Evolutionary conservation across 2,888 invertebrate species (phyloP).

Genomic region (Metallyticus violacea): DNA sequence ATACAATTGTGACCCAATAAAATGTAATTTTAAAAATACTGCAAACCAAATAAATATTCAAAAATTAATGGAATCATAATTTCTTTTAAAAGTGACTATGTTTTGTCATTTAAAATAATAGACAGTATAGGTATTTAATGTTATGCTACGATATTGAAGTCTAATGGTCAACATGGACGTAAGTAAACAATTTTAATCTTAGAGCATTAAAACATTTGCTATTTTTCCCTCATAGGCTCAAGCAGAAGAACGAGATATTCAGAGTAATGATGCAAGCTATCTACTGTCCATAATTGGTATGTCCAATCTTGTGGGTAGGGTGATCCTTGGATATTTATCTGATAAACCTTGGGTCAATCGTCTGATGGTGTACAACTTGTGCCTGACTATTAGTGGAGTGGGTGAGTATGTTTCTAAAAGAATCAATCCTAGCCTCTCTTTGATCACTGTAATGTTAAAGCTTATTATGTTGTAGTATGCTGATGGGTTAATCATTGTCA

Average conservation of each 20-base stretch:
- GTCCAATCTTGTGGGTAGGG: conserved; percentile 86
- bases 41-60: too few species aligned
- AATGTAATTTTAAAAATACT: too few species aligned
- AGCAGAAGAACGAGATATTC: conserved; percentile 60
- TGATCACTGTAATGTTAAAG: too few species aligned
- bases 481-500: too few species aligned
- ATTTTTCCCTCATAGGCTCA: conserved; percentile 52
- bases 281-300: conserved; percentile 79
- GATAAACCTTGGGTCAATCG: conserved; percentile 92
- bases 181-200: not conserved
- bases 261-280: conserved; percentile 60
- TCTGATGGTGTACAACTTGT: conserved; percentile 82
- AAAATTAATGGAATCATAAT: too few species aligned
- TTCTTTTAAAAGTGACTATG: too few species aligned
- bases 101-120: not conserved
- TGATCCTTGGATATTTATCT: conserved; percentile 80
- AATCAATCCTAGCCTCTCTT: too few species aligned
- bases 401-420: conserved; percentile 55
- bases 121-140: not conserved
- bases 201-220: too few species aligned
- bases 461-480: too few species aligned
- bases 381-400: conserved; percentile 84
- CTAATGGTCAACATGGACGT: not conserved
- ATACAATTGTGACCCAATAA: too few species aligned
- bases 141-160: too few species aligned